Evolutionary conservation across 2,797 vertebrate species (phyloP).

Genomic region (Darevskia mixta): DNA sequence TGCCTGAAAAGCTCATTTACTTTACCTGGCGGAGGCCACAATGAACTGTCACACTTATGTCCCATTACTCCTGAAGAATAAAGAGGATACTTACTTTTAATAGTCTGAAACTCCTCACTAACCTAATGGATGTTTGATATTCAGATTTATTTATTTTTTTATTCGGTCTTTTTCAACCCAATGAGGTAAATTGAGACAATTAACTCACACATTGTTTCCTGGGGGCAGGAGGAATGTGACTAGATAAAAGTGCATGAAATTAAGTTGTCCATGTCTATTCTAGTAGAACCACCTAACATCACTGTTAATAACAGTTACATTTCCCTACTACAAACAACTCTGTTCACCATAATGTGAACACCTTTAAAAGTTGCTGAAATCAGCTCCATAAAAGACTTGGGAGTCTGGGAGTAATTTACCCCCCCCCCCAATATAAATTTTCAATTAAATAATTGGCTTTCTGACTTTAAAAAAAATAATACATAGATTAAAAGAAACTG

Average conservation of each 20-base stretch:
- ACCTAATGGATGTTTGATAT: background rate
- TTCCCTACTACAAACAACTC: background rate
- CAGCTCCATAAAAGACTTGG: slow-evolving; percentile 8
- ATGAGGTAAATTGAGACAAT: slow-evolving; percentile 24
- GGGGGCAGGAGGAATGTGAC: background rate
- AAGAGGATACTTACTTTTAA: slow-evolving; percentile 15
- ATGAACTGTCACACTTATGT: slow-evolving; percentile 46
- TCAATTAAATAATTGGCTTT: slow-evolving; percentile 59
- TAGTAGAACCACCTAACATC: background rate
- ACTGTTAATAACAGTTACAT: background rate
- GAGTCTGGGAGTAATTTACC: slow-evolving; percentile 28
- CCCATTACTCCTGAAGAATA: slow-evolving; percentile 26
- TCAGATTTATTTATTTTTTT: slow-evolving; percentile 18
- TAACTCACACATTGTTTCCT: background rate
- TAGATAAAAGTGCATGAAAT: background rate
- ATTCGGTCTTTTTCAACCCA: slow-evolving; percentile 34
- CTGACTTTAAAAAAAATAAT: background rate
- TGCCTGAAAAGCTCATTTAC: background rate
- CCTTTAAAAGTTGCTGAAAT: slow-evolving; percentile 10
- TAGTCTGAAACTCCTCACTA: slow-evolving; percentile 33
- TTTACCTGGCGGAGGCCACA: slow-evolving; percentile 32
- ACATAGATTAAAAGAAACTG: slow-evolving; percentile 36
- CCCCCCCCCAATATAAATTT: slow-evolving; percentile 31
- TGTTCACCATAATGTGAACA: background rate
- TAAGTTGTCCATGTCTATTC: slow-evolving; percentile 4